Evolutionary conservation across 2,888 invertebrate species (phyloP), one percentile per base, ranked within the genome.

Genomic region (Pilophorus perplexus): DNA sequence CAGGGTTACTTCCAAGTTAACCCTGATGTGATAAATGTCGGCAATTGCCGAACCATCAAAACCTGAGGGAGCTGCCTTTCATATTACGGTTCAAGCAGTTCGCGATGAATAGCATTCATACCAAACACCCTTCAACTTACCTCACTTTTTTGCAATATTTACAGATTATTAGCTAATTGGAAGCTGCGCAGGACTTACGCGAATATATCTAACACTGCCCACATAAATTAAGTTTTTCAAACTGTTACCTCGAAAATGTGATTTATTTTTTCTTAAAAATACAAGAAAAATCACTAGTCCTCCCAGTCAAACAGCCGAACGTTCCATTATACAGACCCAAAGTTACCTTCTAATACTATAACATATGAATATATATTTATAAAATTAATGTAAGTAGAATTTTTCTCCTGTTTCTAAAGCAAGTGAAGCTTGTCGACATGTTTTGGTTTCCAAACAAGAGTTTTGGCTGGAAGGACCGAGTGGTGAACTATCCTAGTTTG

Each of bases 211-310:
- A 62, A 64, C 69, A 69, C 69, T 69, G 69, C 69, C 69, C 69
- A 60, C 38, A 55, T 67, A 62, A 62, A 66, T 69, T 69, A 67
- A 69, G 67, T 69, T 69, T n/a, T 42, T 46, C 62, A 62, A 68
- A 69, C 69, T 69, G 69, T 69, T 69, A 69, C 69, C 69, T 69
- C 69, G 67, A 67, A 68, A 66, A 67, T 68, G 68, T 68, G 68
- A 68, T 68, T 68, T 60, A 54, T 66, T 68, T 68, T 66, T 27
- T 46, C 60, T 62, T 48, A 48, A 62, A 62, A 38, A 28, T 33
- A 48, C 23, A 28, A 46, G 20, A 62, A 27, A 22, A 25, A 46
- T 16, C 44, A 33, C 62, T 44, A 14, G 62, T 44, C 62, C 62
- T 62, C 33, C 48, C 62, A 62, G 62, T 62, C 62, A 62, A 46